Evolutionary conservation across 1,140 invertebrate genomes (phyloP).

Genomic region (Stenopsyche tienmushanensis): DNA sequence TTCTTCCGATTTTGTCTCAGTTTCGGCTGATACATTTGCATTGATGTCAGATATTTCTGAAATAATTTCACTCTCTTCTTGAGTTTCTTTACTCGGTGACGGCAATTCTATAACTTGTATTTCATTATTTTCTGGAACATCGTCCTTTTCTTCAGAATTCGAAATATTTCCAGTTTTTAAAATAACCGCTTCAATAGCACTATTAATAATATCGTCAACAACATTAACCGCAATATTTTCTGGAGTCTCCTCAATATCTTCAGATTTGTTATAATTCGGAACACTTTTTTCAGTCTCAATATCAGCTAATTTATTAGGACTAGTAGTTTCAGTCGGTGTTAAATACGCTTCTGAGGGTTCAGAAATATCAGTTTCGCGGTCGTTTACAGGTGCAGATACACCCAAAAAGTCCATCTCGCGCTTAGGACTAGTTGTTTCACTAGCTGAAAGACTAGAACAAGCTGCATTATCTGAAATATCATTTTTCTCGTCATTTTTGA

Average conservation of each 20-base stretch:
- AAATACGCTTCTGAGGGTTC: slow-evolving; percentile 63
- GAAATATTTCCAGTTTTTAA: slow-evolving; percentile 51
- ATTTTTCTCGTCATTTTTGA: slow-evolving; percentile 49
- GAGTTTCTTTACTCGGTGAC: background rate
- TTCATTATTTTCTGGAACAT: background rate
- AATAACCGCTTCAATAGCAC: slow-evolving; percentile 53
- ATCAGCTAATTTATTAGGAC: slow-evolving; percentile 53
- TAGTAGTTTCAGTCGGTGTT: slow-evolving; percentile 60
- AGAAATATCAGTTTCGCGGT: slow-evolving; percentile 52
- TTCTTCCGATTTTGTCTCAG: background rate
- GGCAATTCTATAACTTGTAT: too few species aligned
- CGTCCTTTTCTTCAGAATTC: slow-evolving; percentile 47
- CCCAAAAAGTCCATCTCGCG: slow-evolving; percentile 49
- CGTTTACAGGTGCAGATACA: slow-evolving; percentile 43
- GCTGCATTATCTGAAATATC: slow-evolving; percentile 45
- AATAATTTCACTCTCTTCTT: slow-evolving; percentile 45
- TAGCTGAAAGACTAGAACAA: slow-evolving; percentile 53
- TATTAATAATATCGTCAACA: slow-evolving; percentile 53
- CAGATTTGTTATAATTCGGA: slow-evolving; percentile 57
- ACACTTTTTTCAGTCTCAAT: slow-evolving; percentile 53
- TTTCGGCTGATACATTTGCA: slow-evolving; percentile 40
- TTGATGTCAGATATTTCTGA: slow-evolving; percentile 47
- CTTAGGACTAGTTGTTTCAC: slow-evolving; percentile 54
- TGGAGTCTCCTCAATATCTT: slow-evolving; percentile 56
- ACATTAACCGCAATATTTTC: slow-evolving; percentile 53